These are phyloP conservation scores for Cheilosia impressa DNA, from an alignment of 2,888 invertebrate species.

Conservation along the genomic window DNA sequence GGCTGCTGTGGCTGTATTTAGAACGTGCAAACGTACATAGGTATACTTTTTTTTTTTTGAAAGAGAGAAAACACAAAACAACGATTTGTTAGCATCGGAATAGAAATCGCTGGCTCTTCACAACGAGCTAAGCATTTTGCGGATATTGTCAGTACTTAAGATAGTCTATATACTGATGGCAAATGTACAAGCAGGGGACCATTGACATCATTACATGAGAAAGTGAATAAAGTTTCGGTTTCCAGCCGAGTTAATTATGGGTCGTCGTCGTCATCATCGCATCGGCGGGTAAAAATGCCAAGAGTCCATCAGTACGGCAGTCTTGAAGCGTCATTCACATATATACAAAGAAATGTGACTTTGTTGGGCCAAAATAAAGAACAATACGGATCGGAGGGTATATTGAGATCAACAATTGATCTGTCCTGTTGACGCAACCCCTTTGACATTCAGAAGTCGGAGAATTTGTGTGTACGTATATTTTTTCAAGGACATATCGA, in stretches of 20 bases:
- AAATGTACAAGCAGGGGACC: slow-evolving; percentile 64
- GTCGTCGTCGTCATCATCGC: slow-evolving; percentile 33
- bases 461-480: slow-evolving; percentile 25
- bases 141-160: slow-evolving; percentile 74
- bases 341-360: slow-evolving; percentile 15
- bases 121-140: slow-evolving; percentile 51
- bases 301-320: slow-evolving; percentile 60
- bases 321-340: slow-evolving; percentile 60
- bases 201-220: slow-evolving; percentile 73
- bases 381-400: slow-evolving; percentile 53
- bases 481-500: slow-evolving; percentile 67
- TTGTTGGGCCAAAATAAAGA: slow-evolving; percentile 51
- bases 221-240: slow-evolving; percentile 72
- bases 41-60: slow-evolving; percentile 13
- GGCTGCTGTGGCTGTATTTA: slow-evolving; percentile 55
- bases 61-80: slow-evolving; percentile 58
- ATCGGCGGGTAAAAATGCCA: slow-evolving; percentile 41
- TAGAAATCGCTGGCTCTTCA: slow-evolving; percentile 70
- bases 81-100: slow-evolving; percentile 55
- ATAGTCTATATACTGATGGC: slow-evolving; percentile 49
- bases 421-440: slow-evolving; percentile 67
- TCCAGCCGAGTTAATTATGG: slow-evolving; percentile 75
- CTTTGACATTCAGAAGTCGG: slow-evolving; percentile 52
- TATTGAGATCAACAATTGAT: slow-evolving; percentile 68
- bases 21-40: slow-evolving; percentile 14